Percentiles rank a stretch among this genome's conserved stretches.
These are phyloP conservation scores for Bostrychus sinensis DNA, from an alignment of 2,113 vertebrate genomes.

Conservation along the genomic window DNA sequence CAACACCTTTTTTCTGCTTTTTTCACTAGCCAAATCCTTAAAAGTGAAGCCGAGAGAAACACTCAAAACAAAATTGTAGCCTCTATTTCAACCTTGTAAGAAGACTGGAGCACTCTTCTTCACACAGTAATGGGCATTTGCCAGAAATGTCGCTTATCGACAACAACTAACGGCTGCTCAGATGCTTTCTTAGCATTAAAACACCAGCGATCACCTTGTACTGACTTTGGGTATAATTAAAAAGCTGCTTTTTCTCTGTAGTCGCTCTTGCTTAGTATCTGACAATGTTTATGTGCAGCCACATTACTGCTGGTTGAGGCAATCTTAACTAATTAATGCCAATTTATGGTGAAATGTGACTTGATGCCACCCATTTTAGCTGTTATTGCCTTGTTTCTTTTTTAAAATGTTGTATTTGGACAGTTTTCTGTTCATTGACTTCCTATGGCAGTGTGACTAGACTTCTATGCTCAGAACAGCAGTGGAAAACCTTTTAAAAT, in stretches of 20 bases:
- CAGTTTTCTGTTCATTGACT: neutral
- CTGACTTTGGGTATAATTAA: conserved; percentile 54
- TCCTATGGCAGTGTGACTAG: neutral
- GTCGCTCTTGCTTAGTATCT: neutral
- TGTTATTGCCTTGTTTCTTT: neutral
- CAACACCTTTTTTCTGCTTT: conserved; percentile 1
- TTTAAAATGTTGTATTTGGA: neutral
- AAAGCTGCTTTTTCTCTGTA: conserved; percentile 21
- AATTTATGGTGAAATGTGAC: conserved; percentile 61
- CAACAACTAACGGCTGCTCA: conserved; percentile 23
- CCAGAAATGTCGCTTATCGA: conserved; percentile 34
- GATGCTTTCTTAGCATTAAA: conserved; percentile 36
- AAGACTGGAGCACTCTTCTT: conserved; percentile 30
- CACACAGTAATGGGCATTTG: conserved; percentile 32
- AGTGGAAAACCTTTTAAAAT: neutral
- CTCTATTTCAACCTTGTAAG: conserved; percentile 14
- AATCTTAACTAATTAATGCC: conserved; percentile 67
- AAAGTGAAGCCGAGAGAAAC: conserved; percentile 25
- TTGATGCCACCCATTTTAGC: conserved; percentile 44
- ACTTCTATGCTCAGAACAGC: neutral
- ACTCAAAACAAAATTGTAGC: conserved; percentile 42
- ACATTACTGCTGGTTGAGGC: conserved; percentile 32
- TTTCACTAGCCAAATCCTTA: conserved; percentile 10
- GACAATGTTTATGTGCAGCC: conserved; percentile 28
- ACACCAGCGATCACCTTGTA: conserved; percentile 26